Conservation (phyloP, 2,113 vertebrate genomes). For the Cichladusa arquata region DNA sequence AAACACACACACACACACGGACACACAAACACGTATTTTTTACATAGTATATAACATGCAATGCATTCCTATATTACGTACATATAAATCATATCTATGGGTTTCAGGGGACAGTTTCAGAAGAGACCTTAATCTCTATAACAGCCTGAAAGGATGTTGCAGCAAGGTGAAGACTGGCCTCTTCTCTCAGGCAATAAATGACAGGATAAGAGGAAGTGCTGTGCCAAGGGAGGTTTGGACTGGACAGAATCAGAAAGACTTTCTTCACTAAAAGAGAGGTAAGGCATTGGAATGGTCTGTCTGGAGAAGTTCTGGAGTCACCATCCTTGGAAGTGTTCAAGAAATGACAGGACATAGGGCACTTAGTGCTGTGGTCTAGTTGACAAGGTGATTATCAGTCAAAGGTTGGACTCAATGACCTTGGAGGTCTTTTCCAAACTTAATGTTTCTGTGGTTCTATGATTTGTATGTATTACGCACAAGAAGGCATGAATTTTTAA, state of each 20-base stretch:
- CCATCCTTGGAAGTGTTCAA: neutral
- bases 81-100: neutral
- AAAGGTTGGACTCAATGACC: neutral
- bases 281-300: neutral
- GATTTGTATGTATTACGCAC: neutral
- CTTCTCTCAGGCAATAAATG: neutral
- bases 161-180: neutral
- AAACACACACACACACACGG: no score
- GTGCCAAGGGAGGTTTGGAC: neutral
- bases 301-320: neutral
- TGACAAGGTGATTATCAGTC: neutral
- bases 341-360: neutral
- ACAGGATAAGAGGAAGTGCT: neutral
- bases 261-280: neutral
- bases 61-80: neutral
- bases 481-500: neutral
- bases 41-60: neutral
- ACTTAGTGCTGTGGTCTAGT: neutral
- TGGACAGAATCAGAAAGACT: neutral
- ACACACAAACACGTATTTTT: accelerated
- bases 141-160: neutral
- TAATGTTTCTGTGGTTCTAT: neutral
- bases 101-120: neutral
- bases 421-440: neutral
- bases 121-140: neutral